Evolutionary conservation across 2,888 invertebrate species (phyloP).

Genomic region (Mayetiola destructor): DNA sequence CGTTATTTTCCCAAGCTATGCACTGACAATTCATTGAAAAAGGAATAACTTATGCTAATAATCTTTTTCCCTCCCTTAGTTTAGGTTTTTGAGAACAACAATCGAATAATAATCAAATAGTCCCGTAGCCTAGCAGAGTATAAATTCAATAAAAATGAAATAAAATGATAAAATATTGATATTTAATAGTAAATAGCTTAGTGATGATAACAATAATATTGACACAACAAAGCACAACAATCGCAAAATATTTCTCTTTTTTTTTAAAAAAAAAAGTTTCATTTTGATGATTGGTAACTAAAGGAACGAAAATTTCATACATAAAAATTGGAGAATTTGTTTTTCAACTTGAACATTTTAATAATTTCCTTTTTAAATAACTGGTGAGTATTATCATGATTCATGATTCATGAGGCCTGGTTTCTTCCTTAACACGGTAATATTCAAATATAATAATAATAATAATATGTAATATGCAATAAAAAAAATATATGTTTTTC

Average conservation of each 20-base stretch:
- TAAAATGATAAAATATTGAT: no score
- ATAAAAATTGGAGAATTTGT: no score
- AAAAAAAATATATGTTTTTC: no score
- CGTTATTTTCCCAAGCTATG: no score
- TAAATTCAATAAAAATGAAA: neutral
- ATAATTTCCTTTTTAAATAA: neutral
- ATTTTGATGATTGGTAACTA: neutral
- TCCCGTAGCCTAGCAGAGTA: neutral
- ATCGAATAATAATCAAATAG: neutral
- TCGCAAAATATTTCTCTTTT: neutral
- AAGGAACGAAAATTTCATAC: neutral
- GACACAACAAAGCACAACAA: neutral
- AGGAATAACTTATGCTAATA: no score
- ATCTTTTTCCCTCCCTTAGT: no score
- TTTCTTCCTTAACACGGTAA: neutral
- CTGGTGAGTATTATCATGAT: constrained; percentile 5
- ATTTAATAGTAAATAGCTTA: neutral
- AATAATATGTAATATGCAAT: no score
- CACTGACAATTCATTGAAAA: no score
- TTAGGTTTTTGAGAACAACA: no score
- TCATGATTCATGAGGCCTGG: constrained; percentile 13
- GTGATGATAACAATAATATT: neutral
- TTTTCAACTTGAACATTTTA: no score
- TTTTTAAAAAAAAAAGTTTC: neutral
- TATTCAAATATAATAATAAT: no score